These are phyloP conservation scores for Caenorhabditis imperialis DNA, from an alignment of 2,888 invertebrate genomes.

Conservation along the genomic window DNA sequence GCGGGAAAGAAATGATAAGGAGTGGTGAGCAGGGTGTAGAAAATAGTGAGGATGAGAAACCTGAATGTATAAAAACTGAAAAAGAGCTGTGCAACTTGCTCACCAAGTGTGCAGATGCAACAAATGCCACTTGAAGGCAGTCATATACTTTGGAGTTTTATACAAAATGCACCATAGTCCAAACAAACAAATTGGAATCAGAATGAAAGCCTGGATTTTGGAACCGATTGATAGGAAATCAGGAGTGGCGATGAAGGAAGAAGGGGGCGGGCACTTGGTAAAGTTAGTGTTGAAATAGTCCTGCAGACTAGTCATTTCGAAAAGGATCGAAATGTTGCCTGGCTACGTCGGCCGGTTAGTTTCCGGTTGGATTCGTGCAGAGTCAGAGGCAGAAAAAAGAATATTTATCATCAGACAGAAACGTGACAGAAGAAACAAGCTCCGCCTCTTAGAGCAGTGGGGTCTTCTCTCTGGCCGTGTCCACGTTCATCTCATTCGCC, in stretches of 20 bases:
- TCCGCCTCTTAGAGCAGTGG: too few relatives aligned
- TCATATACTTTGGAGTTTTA: conserved; percentile 27
- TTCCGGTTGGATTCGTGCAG: too few relatives aligned
- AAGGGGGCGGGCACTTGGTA: too few relatives aligned
- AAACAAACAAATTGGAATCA: conserved; percentile 25
- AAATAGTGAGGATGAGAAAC: conserved; percentile 16
- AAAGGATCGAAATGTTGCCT: too few relatives aligned
- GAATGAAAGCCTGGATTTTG: conserved; percentile 13
- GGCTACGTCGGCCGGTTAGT: too few relatives aligned
- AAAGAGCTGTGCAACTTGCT: background rate
- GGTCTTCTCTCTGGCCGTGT: too few relatives aligned
- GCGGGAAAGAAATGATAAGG: conserved; percentile 30
- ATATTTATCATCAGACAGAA: too few relatives aligned
- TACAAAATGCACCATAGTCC: conserved; percentile 25
- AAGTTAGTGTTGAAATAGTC: too few relatives aligned
- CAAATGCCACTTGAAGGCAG: conserved; percentile 20
- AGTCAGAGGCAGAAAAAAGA: too few relatives aligned
- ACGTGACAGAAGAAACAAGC: too few relatives aligned
- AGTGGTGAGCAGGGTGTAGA: conserved; percentile 34
- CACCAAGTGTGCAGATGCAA: conserved; percentile 30
- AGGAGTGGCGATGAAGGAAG: conserved; percentile 20
- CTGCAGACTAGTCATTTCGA: too few relatives aligned
- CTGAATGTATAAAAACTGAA: conserved; percentile 8
- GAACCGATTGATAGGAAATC: conserved; percentile 27
- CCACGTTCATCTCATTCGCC: too few relatives aligned